Base-by-base conservation (phyloP, 2,888 invertebrate genomes). In the Artemia sinica region DNA sequence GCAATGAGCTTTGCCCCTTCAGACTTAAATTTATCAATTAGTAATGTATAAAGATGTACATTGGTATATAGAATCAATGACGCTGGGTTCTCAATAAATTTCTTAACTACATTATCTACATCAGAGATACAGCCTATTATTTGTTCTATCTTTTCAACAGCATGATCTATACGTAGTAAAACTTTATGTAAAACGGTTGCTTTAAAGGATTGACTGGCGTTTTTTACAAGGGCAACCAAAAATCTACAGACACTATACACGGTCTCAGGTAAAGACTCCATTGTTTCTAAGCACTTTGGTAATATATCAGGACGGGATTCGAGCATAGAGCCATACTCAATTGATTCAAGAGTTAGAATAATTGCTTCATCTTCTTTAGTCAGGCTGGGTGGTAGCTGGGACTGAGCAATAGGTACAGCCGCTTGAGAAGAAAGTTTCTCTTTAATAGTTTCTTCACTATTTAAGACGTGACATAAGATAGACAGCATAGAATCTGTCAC, bases 401-500 rank as follows among this genome's bases (percentile, higher is more conserved):
- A 14, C 14, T 3, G 14, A 50, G 50, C 52, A 41, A 71, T 71
- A 58, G 71, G 66, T 14, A 72, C 68, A 4, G n/a, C 14, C n/a
- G 58, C 14, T 58, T 13, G 14, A 13, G 58, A 14, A 11, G 68
- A 66, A 28, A 72, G 67, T 66, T 74, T 73, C 72, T 79, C 80
- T 75, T 84, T 82, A 18, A 89, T 85, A 41, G 87, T 83, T 73
- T 83, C 82, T 74, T 89, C 88, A 0, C 87, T 84, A 68, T 84
- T 82, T 48, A 89, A 80, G 74, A 90, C 84, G 74, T 89, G n/a
- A n/a, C n/a, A n/a, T n/a, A n/a, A n/a, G n/a, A n/a, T n/a, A n/a
- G n/a, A n/a, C n/a, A n/a, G n/a, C 72, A 89, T 85, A 0, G 88
- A 86, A 76, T 90, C 89, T 0, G 86, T 85, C 83, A 89, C 87